Percentiles rank a stretch among this genome's conserved stretches.
Evolutionary conservation across 2,113 vertebrate genomes (phyloP).

Genomic region (Gasterosteus aculeatus): DNA sequence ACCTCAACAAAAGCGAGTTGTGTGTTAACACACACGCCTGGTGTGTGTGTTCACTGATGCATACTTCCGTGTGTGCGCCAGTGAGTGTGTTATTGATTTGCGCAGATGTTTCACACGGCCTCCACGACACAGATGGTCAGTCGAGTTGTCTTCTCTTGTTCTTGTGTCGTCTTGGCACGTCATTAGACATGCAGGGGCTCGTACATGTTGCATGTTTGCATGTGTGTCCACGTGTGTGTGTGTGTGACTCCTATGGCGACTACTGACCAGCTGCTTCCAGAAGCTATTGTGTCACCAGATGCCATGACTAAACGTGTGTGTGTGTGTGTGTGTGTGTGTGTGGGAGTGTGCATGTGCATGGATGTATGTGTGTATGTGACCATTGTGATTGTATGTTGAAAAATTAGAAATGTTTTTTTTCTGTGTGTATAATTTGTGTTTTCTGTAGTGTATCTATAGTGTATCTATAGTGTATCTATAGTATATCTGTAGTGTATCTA

Average conservation of each 20-base stretch:
- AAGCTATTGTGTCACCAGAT: slow-evolving; percentile 60
- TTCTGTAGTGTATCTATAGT: not conserved
- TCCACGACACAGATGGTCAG: slow-evolving; percentile 68
- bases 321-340: slow-evolving; percentile 12
- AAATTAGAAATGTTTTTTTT: not conserved
- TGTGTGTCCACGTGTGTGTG: slow-evolving; percentile 25
- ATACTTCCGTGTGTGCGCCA: slow-evolving; percentile 12
- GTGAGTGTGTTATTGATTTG: slow-evolving; percentile 57
- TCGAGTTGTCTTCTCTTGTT: slow-evolving; percentile 51
- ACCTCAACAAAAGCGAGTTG: not conserved
- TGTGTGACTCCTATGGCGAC: slow-evolving; percentile 41
- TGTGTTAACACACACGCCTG: not conserved
- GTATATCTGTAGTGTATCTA: not conserved
- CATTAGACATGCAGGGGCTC: slow-evolving; percentile 71
- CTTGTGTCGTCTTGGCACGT: slow-evolving; percentile 59
- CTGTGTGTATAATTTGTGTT: not conserved
- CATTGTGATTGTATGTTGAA: not conserved
- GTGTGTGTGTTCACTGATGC: slow-evolving; percentile 2
- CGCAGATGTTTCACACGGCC: slow-evolving; percentile 55
- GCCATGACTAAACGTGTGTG: slow-evolving; percentile 9
- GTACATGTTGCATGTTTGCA: slow-evolving; percentile 30
- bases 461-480: not conserved
- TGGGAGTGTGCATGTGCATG: slow-evolving; percentile 6
- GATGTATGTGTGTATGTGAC: not conserved
- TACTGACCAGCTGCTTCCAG: slow-evolving; percentile 73